Evolutionary conservation across 2,888 invertebrate species (phyloP).

Genomic region (Dione vanillae): DNA sequence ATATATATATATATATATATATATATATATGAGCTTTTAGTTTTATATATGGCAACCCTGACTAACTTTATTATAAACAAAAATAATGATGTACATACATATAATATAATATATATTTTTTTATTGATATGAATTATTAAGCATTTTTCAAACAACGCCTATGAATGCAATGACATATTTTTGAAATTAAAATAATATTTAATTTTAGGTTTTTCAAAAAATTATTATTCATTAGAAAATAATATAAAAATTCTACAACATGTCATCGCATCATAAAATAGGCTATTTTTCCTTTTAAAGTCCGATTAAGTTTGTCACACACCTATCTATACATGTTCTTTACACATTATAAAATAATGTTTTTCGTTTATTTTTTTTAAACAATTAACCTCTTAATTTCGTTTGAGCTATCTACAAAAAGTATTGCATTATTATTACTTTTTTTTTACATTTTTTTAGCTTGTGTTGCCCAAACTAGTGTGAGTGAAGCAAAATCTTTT

Average conservation of each 20-base stretch:
- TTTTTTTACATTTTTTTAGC: neutral
- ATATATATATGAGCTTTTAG: too few relatives aligned
- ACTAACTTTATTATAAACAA: neutral
- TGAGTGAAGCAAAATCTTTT: neutral
- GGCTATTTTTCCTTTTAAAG: neutral
- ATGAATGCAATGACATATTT: slow-evolving; percentile 1
- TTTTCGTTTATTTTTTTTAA: neutral
- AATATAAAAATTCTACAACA: neutral
- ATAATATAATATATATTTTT: neutral
- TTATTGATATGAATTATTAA: slow-evolving; percentile 11
- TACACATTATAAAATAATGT: neutral
- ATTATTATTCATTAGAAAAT: too few relatives aligned
- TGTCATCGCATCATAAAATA: neutral
- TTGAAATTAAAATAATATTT: neutral
- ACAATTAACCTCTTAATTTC: slow-evolving; percentile 1
- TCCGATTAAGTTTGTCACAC: slow-evolving; percentile 1
- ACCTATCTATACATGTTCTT: slow-evolving; percentile 17
- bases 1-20: too few relatives aligned
- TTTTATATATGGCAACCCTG: slow-evolving; percentile 21
- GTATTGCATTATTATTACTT: neutral
- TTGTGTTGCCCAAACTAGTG: slow-evolving; percentile 21
- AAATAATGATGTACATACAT: neutral
- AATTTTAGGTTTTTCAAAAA: neutral
- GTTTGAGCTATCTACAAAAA: slow-evolving; percentile 31
- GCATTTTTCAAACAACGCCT: neutral